Base-by-base conservation (phyloP, 2,113 vertebrate genomes). In the Crypturellus undulatus region DNA sequence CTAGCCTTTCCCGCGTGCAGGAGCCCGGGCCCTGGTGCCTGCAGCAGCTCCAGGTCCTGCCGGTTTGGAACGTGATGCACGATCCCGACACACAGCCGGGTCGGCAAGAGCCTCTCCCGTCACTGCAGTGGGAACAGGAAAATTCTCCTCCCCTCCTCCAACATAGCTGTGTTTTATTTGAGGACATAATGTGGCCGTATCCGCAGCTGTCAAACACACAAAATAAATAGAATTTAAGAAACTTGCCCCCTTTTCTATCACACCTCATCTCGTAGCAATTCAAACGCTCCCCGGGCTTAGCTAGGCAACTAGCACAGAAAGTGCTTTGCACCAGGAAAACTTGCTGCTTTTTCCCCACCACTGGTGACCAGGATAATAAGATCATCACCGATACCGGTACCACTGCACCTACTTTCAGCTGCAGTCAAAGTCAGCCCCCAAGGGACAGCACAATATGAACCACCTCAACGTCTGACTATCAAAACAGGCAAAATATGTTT, bases 91-190 rank as follows among this genome's bases (percentile, higher is more conserved):
- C 64, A 28, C 47, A 62, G 32, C 65, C 24, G 3, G 20, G 71
- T 81, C 68, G 65, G 77, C 79, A 64, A 26, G 81, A 76, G 8
- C 1, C 73, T 80, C 87, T 15, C 32, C 1, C 4, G 2, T 43
- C 4, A 4, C 79, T 72, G 79, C 58, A n/a, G 36, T 17, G 7
- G 0, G 1, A 60, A 64, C 5, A 2, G 34, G 79, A 58, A 63
- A 84, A 94, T 68, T 87, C 90, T 62, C 51, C 81, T 75, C 51
- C 70, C 52, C 69, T 96, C 90, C 81, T 72, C 85, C 88, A 49
- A 3, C 12, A 1, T 36, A 47, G 36, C 1, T 45, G 65, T 59
- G 86, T 34, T 92, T 86, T 26, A 52, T 65, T 49, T 58, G 40
- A 87, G 90, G 65, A 36, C 56, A 69, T 69, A 52, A 3, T 15